Percentiles rank a stretch among this genome's conserved stretches.
These are phyloP conservation scores for Manduca sexta DNA, from an alignment of 1,140 invertebrate species.

Conservation along the genomic window DNA sequence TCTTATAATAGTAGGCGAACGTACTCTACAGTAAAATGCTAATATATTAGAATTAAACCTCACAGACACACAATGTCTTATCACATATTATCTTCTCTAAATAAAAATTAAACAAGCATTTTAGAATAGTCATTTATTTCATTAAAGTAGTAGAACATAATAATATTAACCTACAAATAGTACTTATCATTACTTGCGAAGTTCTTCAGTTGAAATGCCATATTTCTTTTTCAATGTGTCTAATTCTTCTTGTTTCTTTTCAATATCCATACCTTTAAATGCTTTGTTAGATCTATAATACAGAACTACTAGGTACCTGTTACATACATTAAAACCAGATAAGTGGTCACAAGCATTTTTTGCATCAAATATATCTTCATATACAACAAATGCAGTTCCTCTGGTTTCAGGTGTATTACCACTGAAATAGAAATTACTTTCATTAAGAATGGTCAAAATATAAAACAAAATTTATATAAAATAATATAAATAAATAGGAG, in stretches of 20 bases:
- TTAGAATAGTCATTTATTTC: too few species aligned
- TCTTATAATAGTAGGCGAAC: too few species aligned
- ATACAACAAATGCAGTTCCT: conserved; percentile 99
- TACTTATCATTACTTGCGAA: conserved; percentile 49
- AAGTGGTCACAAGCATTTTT: conserved; percentile 99
- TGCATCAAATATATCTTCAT: conserved; percentile 99
- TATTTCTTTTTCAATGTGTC: conserved; percentile 98
- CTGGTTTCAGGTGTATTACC: conserved; percentile 98
- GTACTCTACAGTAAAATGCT: too few species aligned
- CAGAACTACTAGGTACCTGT: conserved; percentile 97
- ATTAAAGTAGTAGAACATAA: too few species aligned
- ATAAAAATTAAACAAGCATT: too few species aligned
- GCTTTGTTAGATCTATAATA: conserved; percentile 97
- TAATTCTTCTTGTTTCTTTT: conserved; percentile 97
- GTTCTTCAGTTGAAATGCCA: conserved; percentile 75
- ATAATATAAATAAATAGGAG: too few species aligned
- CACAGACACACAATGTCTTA: too few species aligned
- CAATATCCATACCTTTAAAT: conserved; percentile 96
- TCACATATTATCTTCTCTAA: too few species aligned
- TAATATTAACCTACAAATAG: too few species aligned
- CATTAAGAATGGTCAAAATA: too few species aligned
- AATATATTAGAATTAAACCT: too few species aligned
- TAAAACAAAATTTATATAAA: too few species aligned
- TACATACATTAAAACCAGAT: conserved; percentile 99
- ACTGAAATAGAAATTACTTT: conserved; percentile 74